Evolutionary conservation across 2,888 invertebrate species (phyloP).

Genomic region (Xanthia togata): DNA sequence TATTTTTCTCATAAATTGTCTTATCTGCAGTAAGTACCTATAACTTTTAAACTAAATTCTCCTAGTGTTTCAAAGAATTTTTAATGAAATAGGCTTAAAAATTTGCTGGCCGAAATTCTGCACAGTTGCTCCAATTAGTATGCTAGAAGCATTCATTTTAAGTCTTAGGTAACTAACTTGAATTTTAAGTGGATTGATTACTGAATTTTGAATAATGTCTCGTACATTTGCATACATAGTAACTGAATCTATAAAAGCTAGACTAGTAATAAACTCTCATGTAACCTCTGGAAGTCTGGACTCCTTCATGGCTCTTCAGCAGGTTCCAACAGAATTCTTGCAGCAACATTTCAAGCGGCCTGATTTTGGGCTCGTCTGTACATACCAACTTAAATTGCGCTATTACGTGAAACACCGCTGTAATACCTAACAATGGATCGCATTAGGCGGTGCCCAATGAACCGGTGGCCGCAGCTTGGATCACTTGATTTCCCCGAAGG

Average conservation of each 20-base stretch:
- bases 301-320: neutral
- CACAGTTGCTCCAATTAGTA: slow-evolving; percentile 58
- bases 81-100: slow-evolving; percentile 41
- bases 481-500: slow-evolving; percentile 81
- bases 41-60: slow-evolving; percentile 41
- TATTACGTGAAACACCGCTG: slow-evolving; percentile 76
- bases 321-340: neutral
- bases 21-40: slow-evolving; percentile 30
- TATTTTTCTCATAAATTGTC: slow-evolving; percentile 39
- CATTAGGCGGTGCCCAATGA: slow-evolving; percentile 73
- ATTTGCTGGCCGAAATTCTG: slow-evolving; percentile 39
- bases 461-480: slow-evolving; percentile 66
- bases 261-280: neutral
- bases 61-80: slow-evolving; percentile 30
- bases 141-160: slow-evolving; percentile 61
- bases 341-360: slow-evolving; percentile 22
- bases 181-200: slow-evolving; percentile 66
- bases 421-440: slow-evolving; percentile 78
- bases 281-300: slow-evolving; percentile 1
- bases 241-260: neutral
- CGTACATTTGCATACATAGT: slow-evolving; percentile 25
- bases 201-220: slow-evolving; percentile 60
- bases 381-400: slow-evolving; percentile 77
- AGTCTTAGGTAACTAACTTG: slow-evolving; percentile 60
- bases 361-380: slow-evolving; percentile 65